A percentile compares a stretch with the other conserved stretches of the same genome.
These are phyloP conservation scores for Luscinia megarhynchos DNA, from an alignment of 2,797 vertebrate species.

Conservation along the genomic window DNA sequence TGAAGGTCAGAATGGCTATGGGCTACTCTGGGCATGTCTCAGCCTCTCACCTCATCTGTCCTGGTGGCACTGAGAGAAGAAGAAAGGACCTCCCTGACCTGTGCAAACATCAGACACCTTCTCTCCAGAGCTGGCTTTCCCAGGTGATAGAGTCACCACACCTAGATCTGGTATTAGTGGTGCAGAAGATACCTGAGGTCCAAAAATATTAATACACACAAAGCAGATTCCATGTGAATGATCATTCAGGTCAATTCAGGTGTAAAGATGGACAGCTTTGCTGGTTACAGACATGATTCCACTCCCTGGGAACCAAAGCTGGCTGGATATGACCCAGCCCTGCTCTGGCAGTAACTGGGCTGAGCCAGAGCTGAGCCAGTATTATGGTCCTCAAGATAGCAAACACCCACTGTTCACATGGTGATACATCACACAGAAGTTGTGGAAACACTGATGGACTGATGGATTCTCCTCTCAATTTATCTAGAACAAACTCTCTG, in stretches of 20 bases:
- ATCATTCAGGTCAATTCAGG: not conserved
- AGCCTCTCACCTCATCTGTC: not conserved
- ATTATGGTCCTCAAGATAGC: not conserved
- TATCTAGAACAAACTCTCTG: not conserved
- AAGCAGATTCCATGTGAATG: not conserved
- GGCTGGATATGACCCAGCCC: not conserved
- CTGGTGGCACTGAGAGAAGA: not conserved
- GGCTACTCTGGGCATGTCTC: not conserved
- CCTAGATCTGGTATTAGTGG: not conserved
- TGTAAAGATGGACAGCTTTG: not conserved
- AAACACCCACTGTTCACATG: not conserved
- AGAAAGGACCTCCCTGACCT: not conserved
- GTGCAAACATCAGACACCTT: not conserved
- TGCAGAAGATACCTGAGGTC: not conserved
- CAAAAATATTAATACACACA: not conserved
- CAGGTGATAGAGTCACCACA: not conserved
- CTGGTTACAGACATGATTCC: not conserved
- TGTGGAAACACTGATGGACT: not conserved
- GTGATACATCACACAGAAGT: not conserved
- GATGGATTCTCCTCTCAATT: not conserved
- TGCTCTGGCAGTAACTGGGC: not conserved
- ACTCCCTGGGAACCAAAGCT: not conserved
- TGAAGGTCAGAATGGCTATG: not conserved
- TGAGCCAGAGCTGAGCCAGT: not conserved
- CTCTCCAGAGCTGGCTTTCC: not conserved